Conservation (phyloP, 2,797 vertebrate genomes). For the Labeo calbasu region DNA sequence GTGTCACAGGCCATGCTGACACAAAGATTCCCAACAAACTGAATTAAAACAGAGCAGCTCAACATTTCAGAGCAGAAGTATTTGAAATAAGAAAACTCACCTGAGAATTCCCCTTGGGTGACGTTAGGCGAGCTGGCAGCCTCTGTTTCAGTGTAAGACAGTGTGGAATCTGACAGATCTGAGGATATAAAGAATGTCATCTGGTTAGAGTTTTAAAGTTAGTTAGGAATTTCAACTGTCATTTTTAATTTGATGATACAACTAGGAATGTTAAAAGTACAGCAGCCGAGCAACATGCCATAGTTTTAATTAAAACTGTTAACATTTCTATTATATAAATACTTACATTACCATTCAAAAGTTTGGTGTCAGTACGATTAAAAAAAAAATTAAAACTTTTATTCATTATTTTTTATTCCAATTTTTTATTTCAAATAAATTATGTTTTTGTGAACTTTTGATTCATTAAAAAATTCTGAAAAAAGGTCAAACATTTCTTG, state of each 20-base stretch:
- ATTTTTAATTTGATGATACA: neutral
- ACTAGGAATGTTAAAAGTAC: neutral
- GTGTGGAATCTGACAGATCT: conserved; percentile 98
- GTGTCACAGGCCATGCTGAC: conserved; percentile 20
- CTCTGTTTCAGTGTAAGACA: conserved; percentile 99
- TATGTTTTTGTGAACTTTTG: neutral
- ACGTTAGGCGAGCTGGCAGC: conserved; percentile 90
- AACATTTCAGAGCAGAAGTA: conserved; percentile 6
- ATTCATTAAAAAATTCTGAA: neutral
- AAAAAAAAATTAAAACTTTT: no score
- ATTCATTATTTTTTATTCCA: neutral
- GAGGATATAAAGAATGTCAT: conserved; percentile 51
- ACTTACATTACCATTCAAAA: neutral
- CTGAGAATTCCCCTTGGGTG: conserved; percentile 93
- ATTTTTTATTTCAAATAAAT: neutral
- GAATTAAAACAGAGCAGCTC: conserved; percentile 3
- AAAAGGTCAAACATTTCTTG: neutral
- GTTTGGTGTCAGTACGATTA: neutral
- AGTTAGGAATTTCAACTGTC: neutral
- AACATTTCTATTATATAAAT: neutral
- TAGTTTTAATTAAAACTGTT: neutral
- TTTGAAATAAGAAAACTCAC: conserved; percentile 72
- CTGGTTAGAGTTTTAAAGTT: neutral
- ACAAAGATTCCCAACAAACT: conserved; percentile 4
- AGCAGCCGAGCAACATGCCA: neutral